phyloP scores from a whole-genome alignment of 2,113 vertebrate genomes.

The Lethenteron reissneri region DNA sequence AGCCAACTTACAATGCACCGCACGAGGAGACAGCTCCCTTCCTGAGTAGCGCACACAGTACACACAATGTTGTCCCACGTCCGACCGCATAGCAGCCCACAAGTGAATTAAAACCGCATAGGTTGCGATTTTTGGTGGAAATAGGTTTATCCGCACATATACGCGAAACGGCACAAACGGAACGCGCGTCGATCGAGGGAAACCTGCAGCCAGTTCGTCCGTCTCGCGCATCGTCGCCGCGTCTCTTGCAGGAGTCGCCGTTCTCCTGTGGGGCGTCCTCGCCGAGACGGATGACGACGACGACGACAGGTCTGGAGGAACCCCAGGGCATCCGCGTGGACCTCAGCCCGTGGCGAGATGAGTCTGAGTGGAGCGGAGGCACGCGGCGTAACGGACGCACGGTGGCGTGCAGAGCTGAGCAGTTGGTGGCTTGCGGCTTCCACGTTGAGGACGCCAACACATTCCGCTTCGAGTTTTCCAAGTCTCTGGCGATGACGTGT shows the following conservation, averaged over 20 bases:
- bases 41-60: neutral
- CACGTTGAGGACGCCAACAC: no score
- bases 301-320: conserved; percentile 21
- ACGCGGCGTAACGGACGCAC: no score
- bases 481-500: no score
- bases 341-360: no score
- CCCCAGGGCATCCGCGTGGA: no score
- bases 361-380: no score
- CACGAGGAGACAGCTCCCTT: no score
- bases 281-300: conserved; percentile 56
- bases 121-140: no score
- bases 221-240: neutral
- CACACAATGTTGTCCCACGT: neutral
- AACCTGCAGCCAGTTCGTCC: conserved; percentile 13
- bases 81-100: neutral
- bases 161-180: neutral
- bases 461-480: no score
- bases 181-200: neutral
- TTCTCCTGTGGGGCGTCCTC: conserved; percentile 75
- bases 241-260: conserved; percentile 43
- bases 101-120: neutral
- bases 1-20: no score
- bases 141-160: neutral
- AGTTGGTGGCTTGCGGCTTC: no score
- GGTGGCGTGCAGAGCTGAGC: no score